Evolutionary conservation across 1,140 invertebrate genomes (phyloP).

Genomic region (Hesperophylax magnus): DNA sequence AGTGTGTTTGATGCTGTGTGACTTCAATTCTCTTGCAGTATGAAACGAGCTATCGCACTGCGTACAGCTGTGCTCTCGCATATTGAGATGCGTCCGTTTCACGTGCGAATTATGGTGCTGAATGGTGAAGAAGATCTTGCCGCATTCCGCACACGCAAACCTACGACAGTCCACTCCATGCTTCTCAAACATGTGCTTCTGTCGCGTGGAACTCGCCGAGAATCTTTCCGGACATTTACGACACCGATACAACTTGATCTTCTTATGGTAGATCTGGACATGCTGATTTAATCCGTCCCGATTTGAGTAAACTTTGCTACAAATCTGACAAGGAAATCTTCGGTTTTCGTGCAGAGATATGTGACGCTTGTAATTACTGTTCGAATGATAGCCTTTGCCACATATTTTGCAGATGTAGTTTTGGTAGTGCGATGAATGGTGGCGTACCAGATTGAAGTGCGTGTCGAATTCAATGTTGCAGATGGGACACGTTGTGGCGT

Average conservation of each 20-base stretch:
- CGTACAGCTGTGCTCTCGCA: background rate
- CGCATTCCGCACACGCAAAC: slow-evolving; percentile 23
- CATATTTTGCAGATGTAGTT: slow-evolving; percentile 23
- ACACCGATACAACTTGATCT: slow-evolving; percentile 14
- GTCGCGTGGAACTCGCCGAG: slow-evolving; percentile 12
- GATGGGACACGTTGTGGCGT: background rate
- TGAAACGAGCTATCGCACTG: slow-evolving; percentile 9
- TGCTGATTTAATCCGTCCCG: background rate
- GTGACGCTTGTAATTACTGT: background rate
- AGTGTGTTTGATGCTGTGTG: background rate
- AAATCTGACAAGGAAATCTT: background rate
- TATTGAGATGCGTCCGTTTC: slow-evolving; percentile 16
- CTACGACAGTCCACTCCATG: slow-evolving; percentile 26
- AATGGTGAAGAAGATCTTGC: slow-evolving; percentile 28
- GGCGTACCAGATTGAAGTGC: slow-evolving; percentile 16
- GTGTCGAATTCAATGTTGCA: slow-evolving; percentile 18
- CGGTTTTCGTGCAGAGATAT: background rate
- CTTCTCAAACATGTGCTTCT: slow-evolving; percentile 35
- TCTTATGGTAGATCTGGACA: slow-evolving; percentile 12
- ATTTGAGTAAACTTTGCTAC: background rate
- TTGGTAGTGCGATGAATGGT: slow-evolving; percentile 12
- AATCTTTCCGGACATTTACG: slow-evolving; percentile 26
- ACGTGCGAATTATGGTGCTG: slow-evolving; percentile 24
- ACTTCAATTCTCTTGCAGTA: background rate
- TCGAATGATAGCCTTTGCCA: background rate